Conservation (phyloP, 2,113 vertebrate species). For the Rhynchopsitta pachyrhyncha region DNA sequence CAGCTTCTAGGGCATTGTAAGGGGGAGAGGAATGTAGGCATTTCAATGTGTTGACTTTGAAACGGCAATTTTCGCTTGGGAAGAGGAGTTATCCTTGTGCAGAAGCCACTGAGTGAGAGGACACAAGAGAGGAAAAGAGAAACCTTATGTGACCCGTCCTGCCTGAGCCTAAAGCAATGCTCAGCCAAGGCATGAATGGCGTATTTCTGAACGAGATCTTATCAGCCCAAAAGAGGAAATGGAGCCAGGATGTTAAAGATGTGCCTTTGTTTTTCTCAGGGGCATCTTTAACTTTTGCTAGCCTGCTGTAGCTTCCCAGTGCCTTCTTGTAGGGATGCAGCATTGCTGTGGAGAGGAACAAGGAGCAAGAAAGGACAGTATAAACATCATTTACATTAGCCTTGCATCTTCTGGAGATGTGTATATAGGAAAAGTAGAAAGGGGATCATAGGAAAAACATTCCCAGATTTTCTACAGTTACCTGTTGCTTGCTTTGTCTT, state of each 20-base stretch:
- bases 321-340: background rate
- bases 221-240: background rate
- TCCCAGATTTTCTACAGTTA: background rate
- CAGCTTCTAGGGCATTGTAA: background rate
- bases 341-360: background rate
- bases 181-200: background rate
- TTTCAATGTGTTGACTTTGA: background rate
- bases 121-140: background rate
- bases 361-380: background rate
- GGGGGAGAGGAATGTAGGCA: background rate
- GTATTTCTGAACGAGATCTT: background rate
- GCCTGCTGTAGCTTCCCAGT: accelerated
- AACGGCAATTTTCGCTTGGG: background rate
- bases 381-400: background rate
- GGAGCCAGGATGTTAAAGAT: background rate
- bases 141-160: background rate
- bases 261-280: background rate
- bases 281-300: background rate
- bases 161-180: background rate
- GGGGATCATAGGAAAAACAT: background rate
- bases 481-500: background rate
- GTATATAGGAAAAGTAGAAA: background rate
- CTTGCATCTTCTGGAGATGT: background rate
- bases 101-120: background rate
- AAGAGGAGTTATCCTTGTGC: background rate